Base-by-base conservation (phyloP, 2,113 vertebrate genomes). In the Rostratula benghalensis region DNA sequence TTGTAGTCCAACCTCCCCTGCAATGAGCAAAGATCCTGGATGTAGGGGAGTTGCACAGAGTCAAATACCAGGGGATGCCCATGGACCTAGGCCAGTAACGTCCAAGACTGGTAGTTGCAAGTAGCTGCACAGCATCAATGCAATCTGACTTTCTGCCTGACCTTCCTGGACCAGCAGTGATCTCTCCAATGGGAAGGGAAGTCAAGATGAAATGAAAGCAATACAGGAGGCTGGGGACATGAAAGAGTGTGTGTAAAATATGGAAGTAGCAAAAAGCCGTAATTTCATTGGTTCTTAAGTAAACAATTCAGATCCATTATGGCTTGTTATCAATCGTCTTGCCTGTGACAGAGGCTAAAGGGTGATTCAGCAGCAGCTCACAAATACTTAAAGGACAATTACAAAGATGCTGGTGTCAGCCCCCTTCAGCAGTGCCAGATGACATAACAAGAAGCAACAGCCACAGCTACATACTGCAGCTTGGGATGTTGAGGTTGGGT, bases 91-190 rank as follows among this genome's bases (percentile, higher is more conserved):
- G 9, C 60, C 50, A 69, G 17, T 37, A 45, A 24, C 37, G 11
- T 22, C 54, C 53, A 71, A 59, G 79, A 63, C 24, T 54, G 21
- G 31, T 6, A 76, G n/a, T 48, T 76, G 30, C 31, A 68, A 53
- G 35, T 8, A 76, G 70, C n/a, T 67, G 61, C 70, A 48, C 22
- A 50, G 15, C 8, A 48, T 22, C 12, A 92, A 85, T 64, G 25
- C 46, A 70, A 8, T 6, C 43, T 15, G 7, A n/a, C 11, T 71
- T 83, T 87, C 33, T 37, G 7, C 16, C 25, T 3, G 4, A 2
- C 2, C 31, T 68, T 87, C 39, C 68, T 46, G 35, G 9, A 50
- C 17, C 25, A 89, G 28, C 19, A 90, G 39, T 0, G 0, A 33
- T 33, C 24, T 69, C 41, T 84, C 48, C 41, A 50, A 23, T 43